Conservation (phyloP, 2,797 vertebrate species). For the Phyllotis vaccarum region DNA sequence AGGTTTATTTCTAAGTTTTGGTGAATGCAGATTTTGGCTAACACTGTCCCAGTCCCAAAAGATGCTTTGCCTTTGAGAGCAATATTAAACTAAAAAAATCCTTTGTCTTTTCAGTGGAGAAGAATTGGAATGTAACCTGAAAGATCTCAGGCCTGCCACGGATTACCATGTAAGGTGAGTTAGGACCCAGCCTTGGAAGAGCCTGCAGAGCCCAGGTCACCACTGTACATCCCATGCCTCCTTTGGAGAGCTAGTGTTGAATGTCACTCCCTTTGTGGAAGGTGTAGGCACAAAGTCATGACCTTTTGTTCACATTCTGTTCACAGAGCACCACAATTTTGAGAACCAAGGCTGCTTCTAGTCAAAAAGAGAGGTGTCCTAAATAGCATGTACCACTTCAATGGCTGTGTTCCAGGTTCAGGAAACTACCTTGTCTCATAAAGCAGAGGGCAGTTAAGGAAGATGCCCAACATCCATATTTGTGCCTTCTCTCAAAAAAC, state of each 20-base stretch:
- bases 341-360: background rate
- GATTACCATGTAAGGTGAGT: slow-evolving; percentile 98
- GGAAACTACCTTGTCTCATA: background rate
- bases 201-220: background rate
- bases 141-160: slow-evolving; percentile 96
- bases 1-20: slow-evolving; percentile 14
- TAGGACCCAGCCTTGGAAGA: background rate
- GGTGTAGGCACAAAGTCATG: no score
- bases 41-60: background rate
- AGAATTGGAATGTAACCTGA: slow-evolving; percentile 96
- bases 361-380: background rate
- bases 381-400: background rate
- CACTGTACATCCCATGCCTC: background rate
- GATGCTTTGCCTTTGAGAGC: slow-evolving; percentile 1
- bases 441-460: background rate
- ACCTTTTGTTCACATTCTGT: background rate
- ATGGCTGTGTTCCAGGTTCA: background rate
- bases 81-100: slow-evolving; percentile 36
- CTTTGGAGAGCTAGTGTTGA: background rate
- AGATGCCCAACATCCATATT: background rate
- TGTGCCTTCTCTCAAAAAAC: rapidly evolving
- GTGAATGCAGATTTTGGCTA: background rate
- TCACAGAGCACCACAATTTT: background rate
- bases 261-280: background rate
- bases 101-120: slow-evolving; percentile 92